phyloP scores from a whole-genome alignment of 2,113 vertebrate species.

The Campylomormyrus tamandua region DNA sequence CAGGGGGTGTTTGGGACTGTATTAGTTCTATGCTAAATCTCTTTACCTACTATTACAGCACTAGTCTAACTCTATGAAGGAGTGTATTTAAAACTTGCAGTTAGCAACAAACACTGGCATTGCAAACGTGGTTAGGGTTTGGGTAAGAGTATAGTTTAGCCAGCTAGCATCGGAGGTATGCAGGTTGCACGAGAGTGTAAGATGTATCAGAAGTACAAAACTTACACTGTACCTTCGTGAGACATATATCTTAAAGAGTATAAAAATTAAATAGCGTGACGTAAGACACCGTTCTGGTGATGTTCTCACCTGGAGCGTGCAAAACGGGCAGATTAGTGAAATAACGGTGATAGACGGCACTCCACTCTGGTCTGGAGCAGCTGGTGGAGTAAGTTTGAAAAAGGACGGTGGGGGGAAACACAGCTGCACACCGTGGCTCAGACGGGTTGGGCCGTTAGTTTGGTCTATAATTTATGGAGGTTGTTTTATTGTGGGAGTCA shows the following conservation, averaged over 20 bases:
- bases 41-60: not conserved
- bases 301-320: not conserved
- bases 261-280: not conserved
- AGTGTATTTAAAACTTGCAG: not conserved
- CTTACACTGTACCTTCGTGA: not conserved
- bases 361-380: constrained; percentile 39
- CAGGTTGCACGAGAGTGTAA: not conserved
- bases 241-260: not conserved
- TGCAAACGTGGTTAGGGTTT: not conserved
- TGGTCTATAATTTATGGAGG: constrained; percentile 54
- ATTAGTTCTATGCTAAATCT: not conserved
- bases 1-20: not conserved
- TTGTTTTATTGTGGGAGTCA: constrained; percentile 47
- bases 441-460: constrained; percentile 51
- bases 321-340: not conserved
- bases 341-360: not conserved
- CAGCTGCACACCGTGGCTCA: constrained; percentile 47
- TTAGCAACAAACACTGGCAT: not conserved
- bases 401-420: constrained; percentile 47
- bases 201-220: not conserved
- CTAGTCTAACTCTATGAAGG: not conserved
- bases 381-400: constrained; percentile 43
- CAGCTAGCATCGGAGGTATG: not conserved
- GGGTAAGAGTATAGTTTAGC: not conserved
- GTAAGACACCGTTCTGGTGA: not conserved